Percentiles rank a stretch among this genome's conserved stretches.
These are phyloP conservation scores for Macrosiphum euphorbiae DNA, from an alignment of 2,888 invertebrate genomes.

Conservation along the genomic window DNA sequence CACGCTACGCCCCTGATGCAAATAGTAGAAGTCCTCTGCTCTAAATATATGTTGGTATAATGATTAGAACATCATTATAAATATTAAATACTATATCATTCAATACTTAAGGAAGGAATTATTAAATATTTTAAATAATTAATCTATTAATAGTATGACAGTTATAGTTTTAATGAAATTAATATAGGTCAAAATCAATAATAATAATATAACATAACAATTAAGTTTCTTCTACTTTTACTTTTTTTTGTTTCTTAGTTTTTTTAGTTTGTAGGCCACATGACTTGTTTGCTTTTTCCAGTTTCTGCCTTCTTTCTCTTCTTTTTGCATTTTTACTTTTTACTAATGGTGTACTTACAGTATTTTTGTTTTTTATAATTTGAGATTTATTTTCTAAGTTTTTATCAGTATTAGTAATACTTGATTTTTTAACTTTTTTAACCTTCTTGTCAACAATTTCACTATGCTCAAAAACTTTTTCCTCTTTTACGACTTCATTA, in stretches of 20 bases:
- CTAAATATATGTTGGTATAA: not conserved
- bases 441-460: not conserved
- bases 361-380: not conserved
- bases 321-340: slow-evolving; percentile 70
- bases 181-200: not conserved
- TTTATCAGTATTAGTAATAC: not conserved
- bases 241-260: not conserved
- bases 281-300: not conserved
- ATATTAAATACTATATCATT: not conserved
- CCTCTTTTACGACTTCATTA: too few species aligned
- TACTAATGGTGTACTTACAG: slow-evolving; percentile 8
- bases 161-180: slow-evolving; percentile 1
- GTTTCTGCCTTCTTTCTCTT: slow-evolving; percentile 65
- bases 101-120: not conserved
- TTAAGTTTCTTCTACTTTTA: not conserved
- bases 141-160: not conserved
- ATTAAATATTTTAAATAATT: not conserved
- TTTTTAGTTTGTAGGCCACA: not conserved
- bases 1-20: too few species aligned
- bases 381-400: not conserved
- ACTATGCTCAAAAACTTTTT: not conserved
- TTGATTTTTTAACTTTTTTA: not conserved
- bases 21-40: not conserved
- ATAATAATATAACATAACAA: not conserved
- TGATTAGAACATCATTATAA: not conserved